These are phyloP conservation scores for Drosophila funebris DNA, from an alignment of 1,140 invertebrate genomes.

Conservation along the genomic window DNA sequence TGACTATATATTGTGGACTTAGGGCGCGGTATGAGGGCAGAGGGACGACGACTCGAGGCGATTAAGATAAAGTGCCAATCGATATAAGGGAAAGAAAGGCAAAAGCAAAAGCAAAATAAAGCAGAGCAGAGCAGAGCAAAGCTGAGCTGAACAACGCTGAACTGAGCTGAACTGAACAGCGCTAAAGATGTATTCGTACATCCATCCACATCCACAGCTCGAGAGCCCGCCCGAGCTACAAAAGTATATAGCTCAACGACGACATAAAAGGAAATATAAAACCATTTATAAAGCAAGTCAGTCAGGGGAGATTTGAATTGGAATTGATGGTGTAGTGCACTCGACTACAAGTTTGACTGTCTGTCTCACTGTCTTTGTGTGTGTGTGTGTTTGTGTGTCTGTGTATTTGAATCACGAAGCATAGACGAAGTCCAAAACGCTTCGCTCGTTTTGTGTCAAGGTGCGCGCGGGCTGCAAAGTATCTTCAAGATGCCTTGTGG, in stretches of 20 bases:
- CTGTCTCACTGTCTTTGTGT: slow-evolving; percentile 21
- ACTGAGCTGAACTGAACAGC: slow-evolving; percentile 4
- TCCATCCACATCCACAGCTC: slow-evolving; percentile 43
- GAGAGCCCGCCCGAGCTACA: slow-evolving; percentile 23
- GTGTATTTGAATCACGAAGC: slow-evolving; percentile 43
- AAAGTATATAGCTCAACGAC: slow-evolving; percentile 43
- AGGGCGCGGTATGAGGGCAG: slow-evolving; percentile 58
- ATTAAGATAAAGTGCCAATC: slow-evolving; percentile 82
- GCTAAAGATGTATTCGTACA: slow-evolving; percentile 36
- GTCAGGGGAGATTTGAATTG: slow-evolving; percentile 81
- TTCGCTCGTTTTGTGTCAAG: slow-evolving; percentile 67
- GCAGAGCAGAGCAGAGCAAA: slow-evolving; percentile 1
- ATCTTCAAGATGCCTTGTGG: slow-evolving; percentile 68
- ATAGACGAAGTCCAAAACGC: slow-evolving; percentile 66
- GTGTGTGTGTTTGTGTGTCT: slow-evolving; percentile 28
- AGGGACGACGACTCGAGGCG: slow-evolving; percentile 68
- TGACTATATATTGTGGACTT: slow-evolving; percentile 31
- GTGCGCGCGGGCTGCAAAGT: slow-evolving; percentile 49
- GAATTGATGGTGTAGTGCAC: slow-evolving; percentile 80
- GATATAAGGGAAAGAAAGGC: slow-evolving; percentile 79
- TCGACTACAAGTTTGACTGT: slow-evolving; percentile 49
- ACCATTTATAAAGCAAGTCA: slow-evolving; percentile 82
- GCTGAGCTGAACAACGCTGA: slow-evolving; percentile 6
- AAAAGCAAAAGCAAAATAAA: slow-evolving; percentile 16
- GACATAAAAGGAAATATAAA: slow-evolving; percentile 83